Conservation (phyloP, 2,888 invertebrate species). For the Villa cingulata region DNA sequence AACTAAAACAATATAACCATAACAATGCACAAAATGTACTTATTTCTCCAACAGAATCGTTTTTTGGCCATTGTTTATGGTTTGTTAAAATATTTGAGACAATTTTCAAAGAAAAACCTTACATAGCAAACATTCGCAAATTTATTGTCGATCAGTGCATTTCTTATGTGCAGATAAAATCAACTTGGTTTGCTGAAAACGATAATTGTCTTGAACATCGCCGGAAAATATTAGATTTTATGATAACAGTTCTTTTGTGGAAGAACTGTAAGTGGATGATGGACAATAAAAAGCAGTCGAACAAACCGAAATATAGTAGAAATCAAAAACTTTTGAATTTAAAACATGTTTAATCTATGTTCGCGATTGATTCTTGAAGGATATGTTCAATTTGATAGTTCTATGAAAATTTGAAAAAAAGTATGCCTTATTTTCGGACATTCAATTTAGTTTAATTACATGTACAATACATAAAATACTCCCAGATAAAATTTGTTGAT, state of each 20-base stretch:
- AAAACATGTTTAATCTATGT: background rate
- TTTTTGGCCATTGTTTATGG: slow-evolving; percentile 1
- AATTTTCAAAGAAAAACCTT: background rate
- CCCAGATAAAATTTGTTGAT: too few relatives aligned
- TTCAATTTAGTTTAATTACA: too few relatives aligned
- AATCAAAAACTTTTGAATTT: background rate
- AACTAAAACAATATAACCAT: slow-evolving; percentile 3
- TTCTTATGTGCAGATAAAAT: background rate
- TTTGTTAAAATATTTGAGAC: background rate
- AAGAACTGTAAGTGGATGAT: slow-evolving; percentile 1
- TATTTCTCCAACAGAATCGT: slow-evolving; percentile 2
- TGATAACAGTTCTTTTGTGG: background rate
- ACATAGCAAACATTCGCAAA: background rate
- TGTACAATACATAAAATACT: too few relatives aligned
- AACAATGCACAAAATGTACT: background rate
- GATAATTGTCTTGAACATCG: background rate
- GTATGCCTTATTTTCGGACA: too few relatives aligned
- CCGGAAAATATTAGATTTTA: background rate
- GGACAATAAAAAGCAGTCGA: background rate
- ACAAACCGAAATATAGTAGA: background rate
- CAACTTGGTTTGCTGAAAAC: background rate
- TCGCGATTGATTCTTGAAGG: too few relatives aligned
- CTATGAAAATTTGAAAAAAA: too few relatives aligned
- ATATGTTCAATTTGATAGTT: too few relatives aligned
- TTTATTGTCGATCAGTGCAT: background rate